These are phyloP conservation scores for Microtus pennsylvanicus DNA, from an alignment of 2,113 vertebrate genomes.

Conservation along the genomic window DNA sequence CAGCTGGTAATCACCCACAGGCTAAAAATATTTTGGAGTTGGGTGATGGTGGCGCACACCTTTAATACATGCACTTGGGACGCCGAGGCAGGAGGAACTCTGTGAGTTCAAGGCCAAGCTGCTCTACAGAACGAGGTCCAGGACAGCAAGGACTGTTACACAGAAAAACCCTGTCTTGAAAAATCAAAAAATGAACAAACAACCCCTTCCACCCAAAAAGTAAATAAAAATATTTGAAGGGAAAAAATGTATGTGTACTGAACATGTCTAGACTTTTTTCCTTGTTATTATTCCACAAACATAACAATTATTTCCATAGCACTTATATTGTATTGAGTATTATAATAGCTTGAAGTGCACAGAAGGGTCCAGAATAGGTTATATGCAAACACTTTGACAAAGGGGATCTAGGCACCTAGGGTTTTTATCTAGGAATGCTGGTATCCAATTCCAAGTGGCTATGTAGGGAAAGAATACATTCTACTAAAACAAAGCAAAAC, in stretches of 20 bases:
- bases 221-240: not conserved
- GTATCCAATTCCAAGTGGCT: not conserved
- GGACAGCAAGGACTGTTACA: no score
- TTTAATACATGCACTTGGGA: no score
- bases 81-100: no score
- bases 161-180: no score
- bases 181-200: no score
- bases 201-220: no score
- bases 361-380: not conserved
- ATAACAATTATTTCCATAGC: not conserved
- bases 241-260: not conserved
- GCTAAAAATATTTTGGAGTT: not conserved
- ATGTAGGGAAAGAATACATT: not conserved
- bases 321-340: not conserved
- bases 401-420: not conserved
- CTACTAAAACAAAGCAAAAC: conserved; percentile 20
- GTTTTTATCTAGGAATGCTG: not conserved
- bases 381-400: not conserved
- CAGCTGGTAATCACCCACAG: not conserved
- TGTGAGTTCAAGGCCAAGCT: no score
- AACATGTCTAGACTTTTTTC: not conserved
- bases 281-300: not conserved
- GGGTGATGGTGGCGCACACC: no score
- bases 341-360: not conserved
- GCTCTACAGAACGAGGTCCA: no score